Evolutionary conservation across 2,797 vertebrate genomes (phyloP).

Genomic region (Anomalospiza imberbis): DNA sequence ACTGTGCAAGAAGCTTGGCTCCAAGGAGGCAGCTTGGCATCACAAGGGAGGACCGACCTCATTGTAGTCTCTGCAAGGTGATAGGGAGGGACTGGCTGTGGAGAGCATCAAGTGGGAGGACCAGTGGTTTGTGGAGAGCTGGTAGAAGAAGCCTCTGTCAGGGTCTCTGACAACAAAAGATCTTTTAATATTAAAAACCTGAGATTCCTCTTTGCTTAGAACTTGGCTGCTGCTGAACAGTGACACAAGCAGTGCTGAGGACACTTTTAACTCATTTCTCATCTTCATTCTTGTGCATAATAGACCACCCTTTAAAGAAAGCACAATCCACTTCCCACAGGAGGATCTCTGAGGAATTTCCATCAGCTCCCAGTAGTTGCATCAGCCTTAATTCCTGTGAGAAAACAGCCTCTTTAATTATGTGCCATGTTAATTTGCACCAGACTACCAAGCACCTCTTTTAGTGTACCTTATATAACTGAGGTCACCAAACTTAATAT

Average conservation of each 20-base stretch:
- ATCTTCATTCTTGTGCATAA: neutral
- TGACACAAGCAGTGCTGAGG: neutral
- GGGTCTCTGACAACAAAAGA: neutral
- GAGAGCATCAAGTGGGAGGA: neutral
- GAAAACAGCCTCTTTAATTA: neutral
- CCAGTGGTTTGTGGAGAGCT: neutral
- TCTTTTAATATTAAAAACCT: neutral
- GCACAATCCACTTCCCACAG: rapidly evolving
- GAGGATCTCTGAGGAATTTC: neutral
- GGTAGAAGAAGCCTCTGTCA: neutral
- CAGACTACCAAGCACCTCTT: neutral
- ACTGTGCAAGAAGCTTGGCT: neutral
- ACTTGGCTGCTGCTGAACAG: neutral
- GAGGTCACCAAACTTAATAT: neutral
- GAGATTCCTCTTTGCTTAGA: neutral
- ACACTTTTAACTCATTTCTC: neutral
- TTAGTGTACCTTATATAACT: neutral
- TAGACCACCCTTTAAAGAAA: neutral
- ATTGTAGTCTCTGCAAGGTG: rapidly evolving
- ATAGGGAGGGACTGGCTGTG: neutral
- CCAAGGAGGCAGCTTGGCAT: neutral
- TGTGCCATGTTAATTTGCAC: neutral
- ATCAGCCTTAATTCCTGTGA: neutral
- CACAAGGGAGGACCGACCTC: neutral
- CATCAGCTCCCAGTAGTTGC: neutral